Percentiles rank a stretch among this genome's conserved stretches.
Conservation (phyloP, 2,888 invertebrate species). For the Scaptomyza parva region DNA sequence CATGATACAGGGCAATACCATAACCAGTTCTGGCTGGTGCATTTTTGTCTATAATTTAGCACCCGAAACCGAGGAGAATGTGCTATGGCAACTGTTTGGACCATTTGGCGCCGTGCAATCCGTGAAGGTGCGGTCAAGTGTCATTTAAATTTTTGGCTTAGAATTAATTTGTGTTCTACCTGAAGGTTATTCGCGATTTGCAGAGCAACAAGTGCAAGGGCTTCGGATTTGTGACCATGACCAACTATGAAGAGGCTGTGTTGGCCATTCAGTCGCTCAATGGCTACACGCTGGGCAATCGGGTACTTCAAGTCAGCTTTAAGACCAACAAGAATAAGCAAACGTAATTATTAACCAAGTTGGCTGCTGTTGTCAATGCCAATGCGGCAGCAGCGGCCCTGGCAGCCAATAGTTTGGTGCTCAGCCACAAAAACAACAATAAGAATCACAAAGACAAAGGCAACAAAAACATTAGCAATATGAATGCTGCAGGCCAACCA, state of each 20-base stretch:
- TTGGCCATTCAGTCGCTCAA: slow-evolving; percentile 98
- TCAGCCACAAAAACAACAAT: slow-evolving; percentile 52
- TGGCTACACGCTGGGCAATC: slow-evolving; percentile 97
- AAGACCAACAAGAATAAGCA: slow-evolving; percentile 95
- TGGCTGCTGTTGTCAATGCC: slow-evolving; percentile 83
- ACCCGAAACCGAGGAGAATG: slow-evolving; percentile 97
- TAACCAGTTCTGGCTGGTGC: slow-evolving; percentile 91
- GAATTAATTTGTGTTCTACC: slow-evolving; percentile 13
- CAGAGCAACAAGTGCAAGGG: slow-evolving; percentile 99
- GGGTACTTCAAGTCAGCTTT: slow-evolving; percentile 98
- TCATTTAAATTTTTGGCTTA: background rate
- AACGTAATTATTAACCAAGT: slow-evolving; percentile 85
- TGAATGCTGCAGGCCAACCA: slow-evolving; percentile 23
- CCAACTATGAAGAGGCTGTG: slow-evolving; percentile 98
- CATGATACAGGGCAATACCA: slow-evolving; percentile 93
- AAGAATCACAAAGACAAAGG: slow-evolving; percentile 19
- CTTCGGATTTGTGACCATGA: slow-evolving; percentile 99
- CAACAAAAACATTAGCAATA: slow-evolving; percentile 45
- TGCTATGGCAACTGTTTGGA: slow-evolving; percentile 98
- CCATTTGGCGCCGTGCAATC: slow-evolving; percentile 99
- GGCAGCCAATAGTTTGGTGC: slow-evolving; percentile 71
- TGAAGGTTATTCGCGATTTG: slow-evolving; percentile 94
- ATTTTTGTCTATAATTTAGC: slow-evolving; percentile 98
- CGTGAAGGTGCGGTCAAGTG: slow-evolving; percentile 91
- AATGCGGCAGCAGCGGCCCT: slow-evolving; percentile 76